Evolutionary conservation across 2,797 vertebrate species (phyloP), one percentile per base, ranked within the genome.

Genomic region (Odontamblyopus lacepedii): DNA sequence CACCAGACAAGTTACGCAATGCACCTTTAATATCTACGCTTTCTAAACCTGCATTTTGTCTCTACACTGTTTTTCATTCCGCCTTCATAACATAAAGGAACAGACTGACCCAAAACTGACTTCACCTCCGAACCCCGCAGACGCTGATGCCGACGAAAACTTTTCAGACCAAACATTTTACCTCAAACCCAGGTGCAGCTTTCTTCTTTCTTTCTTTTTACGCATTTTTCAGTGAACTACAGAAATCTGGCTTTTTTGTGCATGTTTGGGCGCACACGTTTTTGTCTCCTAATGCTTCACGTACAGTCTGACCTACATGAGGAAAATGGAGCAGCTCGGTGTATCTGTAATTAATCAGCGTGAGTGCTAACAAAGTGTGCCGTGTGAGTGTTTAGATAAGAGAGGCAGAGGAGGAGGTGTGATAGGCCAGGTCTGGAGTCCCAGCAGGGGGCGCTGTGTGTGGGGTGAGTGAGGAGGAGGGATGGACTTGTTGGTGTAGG

Each of bases 271-370:
- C 50, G 51, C 74, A 51, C 84, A 64, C 63, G 27, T 84, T 86
- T 50, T 75, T 69, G 72, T 84, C 75, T 55, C 74, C 69, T 79
- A 79, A 84, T 75, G 69, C 73, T 78, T 80, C 6, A 67, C 80
- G 78, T 79, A 91, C 87, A 89, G 74, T 38, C 69, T 89, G 89
- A 89, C 91, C 91, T 90, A 91, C 87, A 91, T 91, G 84, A 78
- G 63, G 84, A 76, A 92, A 92, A 82, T 87, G 83, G 88, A 92
- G 88, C 80, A 44, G 81, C 84, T 85, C 81, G 69, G 78, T 75
- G 80, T 74, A 82, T 76, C 69, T 50, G 84, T 83, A 76, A 92
- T 94, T 93, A 91, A 92, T 93, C 92, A 93, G 68, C 78, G 81
- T 71, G 85, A 91, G 85, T 53, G 55, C 53, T 73, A 84, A 91